Percentiles rank a stretch among this genome's conserved stretches.
Conservation (phyloP, 1,140 invertebrate species). For the Condylostylus longicornis region DNA sequence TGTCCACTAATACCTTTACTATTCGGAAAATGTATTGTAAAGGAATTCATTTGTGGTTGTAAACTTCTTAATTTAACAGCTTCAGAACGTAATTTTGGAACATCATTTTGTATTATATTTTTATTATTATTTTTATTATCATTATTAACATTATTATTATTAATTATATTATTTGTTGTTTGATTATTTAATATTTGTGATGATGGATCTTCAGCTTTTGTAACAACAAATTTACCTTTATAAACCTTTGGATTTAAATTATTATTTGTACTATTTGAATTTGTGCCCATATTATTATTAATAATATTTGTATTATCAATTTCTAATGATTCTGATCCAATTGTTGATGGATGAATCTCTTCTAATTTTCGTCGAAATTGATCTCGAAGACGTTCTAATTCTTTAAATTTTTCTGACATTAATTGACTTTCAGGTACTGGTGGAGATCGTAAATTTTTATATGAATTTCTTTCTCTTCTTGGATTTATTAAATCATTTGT, state of each 20-base stretch:
- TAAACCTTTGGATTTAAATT: too few relatives aligned
- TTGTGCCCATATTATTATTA: too few relatives aligned
- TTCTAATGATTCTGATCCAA: too few relatives aligned
- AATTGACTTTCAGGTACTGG: slow-evolving; percentile 21
- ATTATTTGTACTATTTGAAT: too few relatives aligned
- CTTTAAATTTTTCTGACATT: slow-evolving; percentile 24
- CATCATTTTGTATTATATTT: slow-evolving; percentile 36
- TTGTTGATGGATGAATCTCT: too few relatives aligned
- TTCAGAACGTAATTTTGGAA: slow-evolving; percentile 34
- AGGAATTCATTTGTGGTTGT: slow-evolving; percentile 35
- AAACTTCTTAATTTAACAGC: slow-evolving; percentile 26
- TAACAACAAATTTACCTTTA: slow-evolving; percentile 28
- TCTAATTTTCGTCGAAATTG: slow-evolving; percentile 31
- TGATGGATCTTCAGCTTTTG: slow-evolving; percentile 30
- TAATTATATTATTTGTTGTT: too few relatives aligned
- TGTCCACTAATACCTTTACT: slow-evolving; percentile 38
- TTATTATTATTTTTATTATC: too few relatives aligned
- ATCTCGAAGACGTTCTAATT: slow-evolving; percentile 23
- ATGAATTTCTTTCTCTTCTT: slow-evolving; percentile 9
- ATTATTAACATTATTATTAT: slow-evolving; percentile 20
- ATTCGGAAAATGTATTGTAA: slow-evolving; percentile 45
- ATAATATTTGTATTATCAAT: too few relatives aligned
- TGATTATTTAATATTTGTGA: too few relatives aligned
- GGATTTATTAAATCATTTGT: slow-evolving; percentile 4
- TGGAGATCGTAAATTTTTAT: slow-evolving; percentile 14